phyloP scores from a whole-genome alignment of 2,888 invertebrate genomes.

The Rapana venosa region DNA sequence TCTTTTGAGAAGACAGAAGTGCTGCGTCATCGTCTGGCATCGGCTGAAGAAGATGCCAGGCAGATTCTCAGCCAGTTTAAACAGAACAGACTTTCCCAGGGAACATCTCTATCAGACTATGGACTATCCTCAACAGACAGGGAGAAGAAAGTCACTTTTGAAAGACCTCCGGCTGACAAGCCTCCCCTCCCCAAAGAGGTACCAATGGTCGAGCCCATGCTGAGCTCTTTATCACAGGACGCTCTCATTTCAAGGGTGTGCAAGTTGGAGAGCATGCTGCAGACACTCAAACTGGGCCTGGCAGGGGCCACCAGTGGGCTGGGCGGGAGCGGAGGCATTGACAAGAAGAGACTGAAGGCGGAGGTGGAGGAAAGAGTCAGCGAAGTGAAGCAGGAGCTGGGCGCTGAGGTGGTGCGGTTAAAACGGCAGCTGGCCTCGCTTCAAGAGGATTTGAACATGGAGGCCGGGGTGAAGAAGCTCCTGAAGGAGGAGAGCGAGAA shows the following conservation, averaged over 20 bases:
- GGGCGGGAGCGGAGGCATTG: not conserved
- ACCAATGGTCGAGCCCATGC: constrained; percentile 25
- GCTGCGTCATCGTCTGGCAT: constrained; percentile 61
- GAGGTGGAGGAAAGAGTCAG: constrained; percentile 24
- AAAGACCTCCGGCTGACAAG: not conserved
- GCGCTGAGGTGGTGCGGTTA: constrained; percentile 52
- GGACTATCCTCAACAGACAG: constrained; percentile 4
- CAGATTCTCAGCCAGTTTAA: constrained; percentile 65
- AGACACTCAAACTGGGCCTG: constrained; percentile 69
- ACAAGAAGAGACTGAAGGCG: constrained; percentile 8
- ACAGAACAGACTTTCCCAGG: constrained; percentile 50
- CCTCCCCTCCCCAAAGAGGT: constrained; percentile 16
- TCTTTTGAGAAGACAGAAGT: constrained; percentile 62
- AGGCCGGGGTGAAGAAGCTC: constrained; percentile 57
- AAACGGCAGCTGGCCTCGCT: constrained; percentile 61
- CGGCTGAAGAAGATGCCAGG: constrained; percentile 66
- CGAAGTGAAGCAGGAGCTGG: constrained; percentile 43
- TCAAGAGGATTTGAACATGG: constrained; percentile 63
- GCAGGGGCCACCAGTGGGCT: not conserved
- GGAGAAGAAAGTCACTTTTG: constrained; percentile 45
- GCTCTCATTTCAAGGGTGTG: constrained; percentile 61
- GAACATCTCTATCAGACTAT: constrained; percentile 46
- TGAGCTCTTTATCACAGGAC: constrained; percentile 33
- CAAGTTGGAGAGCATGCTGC: constrained; percentile 71
- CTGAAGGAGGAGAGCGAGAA: constrained; percentile 63